Conservation (phyloP, 2,113 vertebrate genomes). For the Myotis davidii region DNA sequence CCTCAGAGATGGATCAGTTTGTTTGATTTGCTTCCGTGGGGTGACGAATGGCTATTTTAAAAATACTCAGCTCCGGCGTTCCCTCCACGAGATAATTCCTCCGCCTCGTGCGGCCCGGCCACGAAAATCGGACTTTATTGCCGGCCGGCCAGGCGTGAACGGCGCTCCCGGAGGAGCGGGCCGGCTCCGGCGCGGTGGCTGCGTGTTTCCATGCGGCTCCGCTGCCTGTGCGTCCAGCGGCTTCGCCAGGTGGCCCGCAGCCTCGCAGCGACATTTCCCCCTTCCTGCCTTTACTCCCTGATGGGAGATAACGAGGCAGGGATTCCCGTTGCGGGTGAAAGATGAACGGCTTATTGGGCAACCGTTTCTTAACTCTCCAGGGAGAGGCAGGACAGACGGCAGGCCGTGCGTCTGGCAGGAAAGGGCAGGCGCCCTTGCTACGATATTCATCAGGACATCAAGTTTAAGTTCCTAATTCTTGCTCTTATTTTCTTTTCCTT, state of each 20-base stretch:
- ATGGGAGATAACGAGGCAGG: conserved; percentile 62
- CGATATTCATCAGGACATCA: neutral
- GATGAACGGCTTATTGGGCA: conserved; percentile 49
- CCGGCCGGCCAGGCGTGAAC: conserved; percentile 84
- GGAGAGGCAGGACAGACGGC: neutral
- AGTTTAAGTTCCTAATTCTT: neutral
- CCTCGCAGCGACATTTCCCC: conserved; percentile 75
- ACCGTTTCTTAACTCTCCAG: neutral
- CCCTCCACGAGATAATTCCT: conserved; percentile 83
- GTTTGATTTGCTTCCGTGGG: conserved; percentile 83
- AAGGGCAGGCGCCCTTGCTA: neutral
- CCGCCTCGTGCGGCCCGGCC: conserved; percentile 77
- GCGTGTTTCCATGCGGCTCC: conserved; percentile 78
- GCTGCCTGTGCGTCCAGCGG: conserved; percentile 73
- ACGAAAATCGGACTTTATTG: conserved; percentile 86
- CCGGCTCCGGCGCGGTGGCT: conserved; percentile 78
- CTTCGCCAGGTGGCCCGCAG: conserved; percentile 82
- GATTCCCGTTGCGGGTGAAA: conserved; percentile 42
- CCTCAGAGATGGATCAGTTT: conserved; percentile 81
- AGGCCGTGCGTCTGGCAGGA: neutral
- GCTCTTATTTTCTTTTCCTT: conserved; percentile 6
- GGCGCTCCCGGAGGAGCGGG: conserved; percentile 79
- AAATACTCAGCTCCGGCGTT: conserved; percentile 75
- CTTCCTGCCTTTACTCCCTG: conserved; percentile 78
- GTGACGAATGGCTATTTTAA: conserved; percentile 84